These are phyloP conservation scores for Crypturellus tataupa DNA, from an alignment of 2,797 vertebrate genomes.

Conservation along the genomic window DNA sequence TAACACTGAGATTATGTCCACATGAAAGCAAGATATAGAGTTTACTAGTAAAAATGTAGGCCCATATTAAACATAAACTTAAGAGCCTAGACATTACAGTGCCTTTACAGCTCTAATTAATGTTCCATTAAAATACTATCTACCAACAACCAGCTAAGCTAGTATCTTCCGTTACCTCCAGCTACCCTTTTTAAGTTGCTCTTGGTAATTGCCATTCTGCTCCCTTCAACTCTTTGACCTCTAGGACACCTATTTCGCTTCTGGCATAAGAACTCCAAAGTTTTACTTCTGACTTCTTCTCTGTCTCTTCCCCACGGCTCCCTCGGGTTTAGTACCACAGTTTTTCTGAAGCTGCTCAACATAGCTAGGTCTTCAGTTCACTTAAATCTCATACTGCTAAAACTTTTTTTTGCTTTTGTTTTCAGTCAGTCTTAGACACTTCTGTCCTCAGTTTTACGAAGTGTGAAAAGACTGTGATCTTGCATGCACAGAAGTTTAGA, in stretches of 20 bases:
- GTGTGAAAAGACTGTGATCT: neutral
- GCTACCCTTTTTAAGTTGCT: neutral
- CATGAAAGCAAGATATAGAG: neutral
- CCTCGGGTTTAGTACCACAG: neutral
- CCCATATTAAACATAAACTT: neutral
- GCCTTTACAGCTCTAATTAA: conserved; percentile 13
- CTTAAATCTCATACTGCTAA: neutral
- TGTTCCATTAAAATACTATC: neutral
- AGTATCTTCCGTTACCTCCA: neutral
- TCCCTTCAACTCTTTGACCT: neutral
- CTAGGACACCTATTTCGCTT: neutral
- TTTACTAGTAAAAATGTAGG: neutral
- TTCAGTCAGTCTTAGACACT: neutral
- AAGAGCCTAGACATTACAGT: neutral
- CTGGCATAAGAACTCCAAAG: neutral
- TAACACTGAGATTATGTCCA: neutral
- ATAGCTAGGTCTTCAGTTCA: neutral
- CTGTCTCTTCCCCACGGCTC: neutral
- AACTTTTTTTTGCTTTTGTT: neutral
- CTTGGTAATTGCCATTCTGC: neutral
- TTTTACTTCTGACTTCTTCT: neutral
- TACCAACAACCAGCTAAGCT: neutral
- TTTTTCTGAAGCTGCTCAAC: neutral
- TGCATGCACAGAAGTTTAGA: neutral
- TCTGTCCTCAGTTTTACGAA: neutral